Conservation (phyloP, 2,797 vertebrate genomes). For the Catharus ustulatus region DNA sequence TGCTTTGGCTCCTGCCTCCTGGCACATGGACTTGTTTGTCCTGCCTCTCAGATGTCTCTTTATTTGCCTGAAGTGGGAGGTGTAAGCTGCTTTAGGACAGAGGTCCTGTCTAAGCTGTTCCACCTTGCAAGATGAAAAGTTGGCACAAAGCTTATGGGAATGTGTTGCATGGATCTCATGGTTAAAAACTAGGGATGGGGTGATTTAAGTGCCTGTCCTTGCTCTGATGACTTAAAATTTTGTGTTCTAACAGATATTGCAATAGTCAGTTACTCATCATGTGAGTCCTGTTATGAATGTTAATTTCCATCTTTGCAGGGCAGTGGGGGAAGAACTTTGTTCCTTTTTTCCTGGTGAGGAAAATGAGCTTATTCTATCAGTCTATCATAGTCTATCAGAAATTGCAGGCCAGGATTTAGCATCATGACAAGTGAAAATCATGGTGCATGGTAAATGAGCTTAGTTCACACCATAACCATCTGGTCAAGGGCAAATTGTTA, state of each 20-base stretch:
- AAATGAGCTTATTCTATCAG: background rate
- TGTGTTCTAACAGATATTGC: background rate
- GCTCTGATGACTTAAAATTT: background rate
- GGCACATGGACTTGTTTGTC: background rate
- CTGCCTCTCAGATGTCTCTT: background rate
- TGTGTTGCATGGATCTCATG: background rate
- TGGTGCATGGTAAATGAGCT: background rate
- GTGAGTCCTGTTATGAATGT: background rate
- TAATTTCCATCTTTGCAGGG: background rate
- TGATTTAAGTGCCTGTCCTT: background rate
- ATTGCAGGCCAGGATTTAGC: background rate
- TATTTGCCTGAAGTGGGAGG: constrained; percentile 5
- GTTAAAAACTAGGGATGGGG: background rate
- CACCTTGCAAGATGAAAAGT: background rate
- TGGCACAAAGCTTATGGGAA: background rate
- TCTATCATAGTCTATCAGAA: background rate
- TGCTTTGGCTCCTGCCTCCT: background rate
- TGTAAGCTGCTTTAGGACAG: background rate
- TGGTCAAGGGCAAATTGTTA: background rate
- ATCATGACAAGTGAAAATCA: background rate
- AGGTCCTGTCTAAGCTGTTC: background rate
- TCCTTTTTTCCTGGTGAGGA: background rate
- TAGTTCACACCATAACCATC: background rate
- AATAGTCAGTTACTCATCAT: background rate
- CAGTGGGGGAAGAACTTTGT: background rate